Base-by-base conservation (phyloP, 2,797 vertebrate genomes). In the Phalloptychus januarius region DNA sequence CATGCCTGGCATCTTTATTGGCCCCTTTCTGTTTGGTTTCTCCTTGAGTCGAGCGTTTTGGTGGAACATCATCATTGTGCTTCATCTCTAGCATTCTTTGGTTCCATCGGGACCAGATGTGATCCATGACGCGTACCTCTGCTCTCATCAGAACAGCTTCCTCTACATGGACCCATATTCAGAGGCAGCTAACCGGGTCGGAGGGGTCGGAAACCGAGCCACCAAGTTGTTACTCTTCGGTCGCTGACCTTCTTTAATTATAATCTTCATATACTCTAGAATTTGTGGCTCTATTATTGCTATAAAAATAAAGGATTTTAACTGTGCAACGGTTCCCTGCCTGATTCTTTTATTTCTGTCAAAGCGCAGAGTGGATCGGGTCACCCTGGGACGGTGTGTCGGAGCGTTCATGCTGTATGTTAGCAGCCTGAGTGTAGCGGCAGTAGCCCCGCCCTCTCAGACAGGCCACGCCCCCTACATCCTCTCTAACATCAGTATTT, bases 301-400 rank as follows among this genome's bases (percentile, higher is more conserved):
- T 83, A 86, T 10, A 89, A 90, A 88, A 89, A 88, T 83, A 89
- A 75, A 54, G 74, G 25, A 56, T 82, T 77, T 48, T 73, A 45
- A 79, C 61, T 11, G 82, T 44, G 2, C 25, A 63, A 78, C 63
- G 69, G 45, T 38, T 46, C 33, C 69, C 71, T 74, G 83, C 79
- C 85, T 80, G 87, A 86, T 71, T 85, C 61, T 76, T 65, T 42
- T 69, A 44, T 48, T 48, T 36, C 40, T 50, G 58, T 20, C 15
- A 20, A 71, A 16, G 38, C 12, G 58, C 42, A 33, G 72, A 42
- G 67, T 28, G 31, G 28, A 70, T 79, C 33, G 20, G 33, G 61
- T 18, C 54, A 58, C 28, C 31, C 75, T 45, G 44, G 40, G 45
- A 5, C 75, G 13, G 38, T 77, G 79, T 79, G 18, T 18, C 4